A percentile compares a stretch with the other conserved stretches of the same genome.
Evolutionary conservation across 2,797 vertebrate genomes (phyloP).

Genomic region (Chelon auratus): DNA sequence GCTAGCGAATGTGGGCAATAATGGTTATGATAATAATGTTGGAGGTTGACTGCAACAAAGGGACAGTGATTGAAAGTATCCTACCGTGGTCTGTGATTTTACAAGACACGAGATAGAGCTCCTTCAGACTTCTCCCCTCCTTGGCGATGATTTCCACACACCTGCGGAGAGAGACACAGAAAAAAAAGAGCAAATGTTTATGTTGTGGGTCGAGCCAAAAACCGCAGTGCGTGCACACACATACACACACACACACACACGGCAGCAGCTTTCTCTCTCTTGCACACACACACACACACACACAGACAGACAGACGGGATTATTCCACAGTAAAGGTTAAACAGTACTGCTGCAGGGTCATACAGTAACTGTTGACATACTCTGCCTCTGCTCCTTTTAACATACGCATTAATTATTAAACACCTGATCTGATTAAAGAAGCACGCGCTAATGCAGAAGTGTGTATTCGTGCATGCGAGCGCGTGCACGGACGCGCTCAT

Average conservation of each 20-base stretch:
- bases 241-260: neutral
- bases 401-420: constrained; percentile 80
- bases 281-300: constrained; percentile 4
- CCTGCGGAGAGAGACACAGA: constrained; percentile 83
- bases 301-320: constrained; percentile 22
- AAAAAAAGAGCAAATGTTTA: constrained; percentile 33
- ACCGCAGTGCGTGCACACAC: neutral
- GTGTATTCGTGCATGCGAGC: neutral
- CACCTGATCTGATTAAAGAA: constrained; percentile 77
- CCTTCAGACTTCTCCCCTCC: constrained; percentile 95
- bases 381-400: constrained; percentile 67
- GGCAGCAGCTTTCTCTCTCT: neutral
- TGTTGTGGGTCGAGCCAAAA: constrained; percentile 36
- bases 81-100: constrained; percentile 99
- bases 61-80: constrained; percentile 67
- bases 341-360: constrained; percentile 72
- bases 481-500: neutral
- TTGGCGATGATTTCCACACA: constrained; percentile 99
- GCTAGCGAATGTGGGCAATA: constrained; percentile 66
- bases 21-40: constrained; percentile 61
- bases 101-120: constrained; percentile 98
- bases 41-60: constrained; percentile 71
- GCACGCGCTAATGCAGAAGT: constrained; percentile 35
- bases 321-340: constrained; percentile 71
- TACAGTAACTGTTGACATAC: constrained; percentile 48